A percentile compares a stretch with the other conserved stretches of the same genome.
Conservation (phyloP, 2,888 invertebrate genomes). For the Archaeoteleia sp. region DNA sequence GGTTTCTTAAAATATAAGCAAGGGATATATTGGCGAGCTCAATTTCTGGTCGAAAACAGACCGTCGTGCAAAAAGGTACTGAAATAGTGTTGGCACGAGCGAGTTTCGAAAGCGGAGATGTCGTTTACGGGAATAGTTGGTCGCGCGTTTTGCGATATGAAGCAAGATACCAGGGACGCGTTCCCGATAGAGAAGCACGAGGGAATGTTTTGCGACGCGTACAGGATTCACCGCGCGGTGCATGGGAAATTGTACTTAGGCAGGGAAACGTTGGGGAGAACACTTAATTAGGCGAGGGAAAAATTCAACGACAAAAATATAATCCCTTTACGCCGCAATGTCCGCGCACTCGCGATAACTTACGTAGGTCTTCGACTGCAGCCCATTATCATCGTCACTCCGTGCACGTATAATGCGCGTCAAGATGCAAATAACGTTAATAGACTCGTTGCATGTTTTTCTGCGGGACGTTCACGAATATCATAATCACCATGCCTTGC, state of each 20-base stretch:
- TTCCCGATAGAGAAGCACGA: too few species aligned
- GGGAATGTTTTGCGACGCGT: conserved; percentile 7
- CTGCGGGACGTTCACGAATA: conserved; percentile 59
- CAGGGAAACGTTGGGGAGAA: not conserved
- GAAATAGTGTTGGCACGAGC: conserved; percentile 49
- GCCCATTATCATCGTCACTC: conserved; percentile 65
- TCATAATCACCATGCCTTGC: conserved; percentile 68
- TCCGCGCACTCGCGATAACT: conserved; percentile 59
- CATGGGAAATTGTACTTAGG: not conserved
- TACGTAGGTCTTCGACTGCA: conserved; percentile 65
- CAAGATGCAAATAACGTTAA: conserved; percentile 59
- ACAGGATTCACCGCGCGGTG: not conserved
- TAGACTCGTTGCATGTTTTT: conserved; percentile 67
- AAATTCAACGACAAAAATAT: conserved; percentile 65
- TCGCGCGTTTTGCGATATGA: not conserved
- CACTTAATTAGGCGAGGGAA: conserved; percentile 60
- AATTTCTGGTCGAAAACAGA: conserved; percentile 5
- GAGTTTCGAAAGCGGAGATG: conserved; percentile 1
- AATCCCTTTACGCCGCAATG: conserved; percentile 45
- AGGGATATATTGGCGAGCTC: not conserved
- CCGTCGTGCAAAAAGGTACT: conserved; percentile 30
- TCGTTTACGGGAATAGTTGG: conserved; percentile 1
- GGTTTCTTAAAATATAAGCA: too few species aligned
- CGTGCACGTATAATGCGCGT: conserved; percentile 52
- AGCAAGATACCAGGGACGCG: too few species aligned